Evolutionary conservation across 2,888 invertebrate genomes (phyloP), one percentile per base, ranked within the genome.

Genomic region (Augiades crinisus): DNA sequence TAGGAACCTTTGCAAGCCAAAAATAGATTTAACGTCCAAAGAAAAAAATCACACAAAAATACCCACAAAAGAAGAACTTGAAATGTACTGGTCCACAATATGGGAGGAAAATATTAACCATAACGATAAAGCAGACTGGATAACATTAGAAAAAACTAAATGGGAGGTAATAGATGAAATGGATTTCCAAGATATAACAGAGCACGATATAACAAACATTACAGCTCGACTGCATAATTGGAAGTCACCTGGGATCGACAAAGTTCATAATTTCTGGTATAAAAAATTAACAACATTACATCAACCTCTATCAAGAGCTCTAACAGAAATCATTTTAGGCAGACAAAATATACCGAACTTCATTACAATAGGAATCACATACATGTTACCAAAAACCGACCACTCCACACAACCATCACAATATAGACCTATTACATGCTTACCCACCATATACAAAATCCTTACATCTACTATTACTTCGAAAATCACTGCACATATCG

Each of bases 381-480:
- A 57, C 30, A 60, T 59, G 58, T n/a, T 60, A 5, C 54, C 58
- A n/a, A 56, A 59, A 53, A 31, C 33, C 5, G 44, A 24, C 2
- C 5, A 52, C 8, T 19, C 58, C 4, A 0, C 33, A 10, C 16
- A 52, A 8, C 58, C 58, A 3, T 61, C 60, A 2, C 55, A 60
- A 49, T 63, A 59, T 12, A 36, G 61, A 34, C 61, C 63, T 8
- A 60, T 61, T 8, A 63, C 63, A 0, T 63, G 63, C 44, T 22
- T 61, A 10, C 61, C 58, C n/a, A n/a, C n/a, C n/a, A n/a, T n/a
- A n/a, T n/a, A n/a, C n/a, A n/a, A n/a, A n/a, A n/a, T n/a, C n/a
- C 21, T 61, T 1, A 61, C 57, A 19, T 46, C 59, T 7, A n/a
- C n/a, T n/a, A n/a, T n/a, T n/a, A n/a, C n/a, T n/a, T n/a, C n/a